phyloP scores from a whole-genome alignment of 2,113 vertebrate genomes.

The Nerophis lumbriciformis region DNA sequence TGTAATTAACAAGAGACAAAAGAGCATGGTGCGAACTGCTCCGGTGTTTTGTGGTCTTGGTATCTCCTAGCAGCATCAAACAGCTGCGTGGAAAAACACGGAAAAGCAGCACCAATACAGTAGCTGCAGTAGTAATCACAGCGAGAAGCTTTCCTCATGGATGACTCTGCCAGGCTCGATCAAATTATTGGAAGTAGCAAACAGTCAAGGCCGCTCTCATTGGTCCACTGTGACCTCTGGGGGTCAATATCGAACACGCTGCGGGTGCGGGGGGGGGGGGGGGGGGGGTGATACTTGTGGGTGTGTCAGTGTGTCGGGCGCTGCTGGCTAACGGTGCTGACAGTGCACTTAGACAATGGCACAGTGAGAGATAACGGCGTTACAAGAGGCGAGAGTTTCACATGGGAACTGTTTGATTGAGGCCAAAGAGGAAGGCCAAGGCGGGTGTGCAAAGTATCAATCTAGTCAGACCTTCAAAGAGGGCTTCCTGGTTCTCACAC shows the following conservation, averaged over 20 bases:
- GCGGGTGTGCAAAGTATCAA: conserved; percentile 24
- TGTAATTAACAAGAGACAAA: conserved; percentile 22
- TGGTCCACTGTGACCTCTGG: conserved; percentile 22
- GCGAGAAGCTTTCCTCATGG: conserved; percentile 30
- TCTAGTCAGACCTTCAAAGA: conserved; percentile 12
- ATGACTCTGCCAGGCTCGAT: conserved; percentile 21
- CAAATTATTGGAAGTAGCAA: conserved; percentile 17
- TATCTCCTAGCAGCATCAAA: conserved; percentile 15
- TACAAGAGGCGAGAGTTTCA: conserved; percentile 41
- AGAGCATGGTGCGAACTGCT: neutral
- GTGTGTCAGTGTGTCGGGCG: conserved; percentile 27
- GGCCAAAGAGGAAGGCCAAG: conserved; percentile 36
- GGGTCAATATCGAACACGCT: conserved; percentile 27
- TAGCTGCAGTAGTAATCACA: conserved; percentile 8
- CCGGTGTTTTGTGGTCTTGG: conserved; percentile 8
- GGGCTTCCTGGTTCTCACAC: conserved; percentile 45
- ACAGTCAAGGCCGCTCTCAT: conserved; percentile 15
- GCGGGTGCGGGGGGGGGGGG: neutral
- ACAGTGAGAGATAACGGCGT: conserved; percentile 51
- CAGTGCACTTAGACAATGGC: conserved; percentile 55
- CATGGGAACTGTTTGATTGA: conserved; percentile 56
- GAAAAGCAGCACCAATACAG: neutral
- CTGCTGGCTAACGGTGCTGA: conserved; percentile 34
- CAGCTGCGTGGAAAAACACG: neutral
- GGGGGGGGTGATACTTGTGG: neutral